Evolutionary conservation across 2,888 invertebrate genomes (phyloP).

Genomic region (Polyommatus icarus): DNA sequence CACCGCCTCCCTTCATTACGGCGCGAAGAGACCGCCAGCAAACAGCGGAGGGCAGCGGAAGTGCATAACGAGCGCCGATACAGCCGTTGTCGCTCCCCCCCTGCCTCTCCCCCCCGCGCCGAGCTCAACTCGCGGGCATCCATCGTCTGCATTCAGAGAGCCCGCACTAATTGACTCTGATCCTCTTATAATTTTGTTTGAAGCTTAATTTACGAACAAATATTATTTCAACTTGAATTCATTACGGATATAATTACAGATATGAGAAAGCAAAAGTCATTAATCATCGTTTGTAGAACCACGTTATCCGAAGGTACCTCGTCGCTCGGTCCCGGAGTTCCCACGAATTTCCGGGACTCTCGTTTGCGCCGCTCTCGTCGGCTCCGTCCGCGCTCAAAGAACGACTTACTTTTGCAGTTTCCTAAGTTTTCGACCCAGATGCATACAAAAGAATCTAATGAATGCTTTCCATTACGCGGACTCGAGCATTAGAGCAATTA

Average conservation of each 20-base stretch:
- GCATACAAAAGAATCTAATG: conserved; percentile 16
- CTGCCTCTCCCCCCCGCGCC: background rate
- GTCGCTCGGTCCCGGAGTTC: background rate
- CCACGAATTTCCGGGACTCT: background rate
- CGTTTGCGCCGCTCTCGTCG: background rate
- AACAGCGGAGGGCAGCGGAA: conserved; percentile 16
- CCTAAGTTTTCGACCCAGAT: conserved; percentile 9
- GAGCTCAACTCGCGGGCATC: background rate
- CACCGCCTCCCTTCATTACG: background rate
- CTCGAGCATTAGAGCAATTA: background rate
- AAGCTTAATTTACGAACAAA: background rate
- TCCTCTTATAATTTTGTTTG: background rate
- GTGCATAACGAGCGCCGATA: conserved; percentile 11
- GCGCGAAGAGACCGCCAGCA: conserved; percentile 7
- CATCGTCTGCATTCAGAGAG: conserved; percentile 16
- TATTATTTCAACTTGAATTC: background rate
- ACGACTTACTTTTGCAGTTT: conserved; percentile 8
- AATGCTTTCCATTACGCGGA: conserved; percentile 13
- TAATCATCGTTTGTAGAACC: background rate
- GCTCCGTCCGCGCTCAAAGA: background rate
- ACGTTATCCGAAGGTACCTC: background rate
- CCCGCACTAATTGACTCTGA: conserved; percentile 4
- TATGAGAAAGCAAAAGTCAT: background rate
- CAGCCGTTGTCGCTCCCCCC: background rate
- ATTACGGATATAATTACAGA: background rate